Evolutionary conservation across 2,113 vertebrate species (phyloP).

Genomic region (Elgaria multicarinata): DNA sequence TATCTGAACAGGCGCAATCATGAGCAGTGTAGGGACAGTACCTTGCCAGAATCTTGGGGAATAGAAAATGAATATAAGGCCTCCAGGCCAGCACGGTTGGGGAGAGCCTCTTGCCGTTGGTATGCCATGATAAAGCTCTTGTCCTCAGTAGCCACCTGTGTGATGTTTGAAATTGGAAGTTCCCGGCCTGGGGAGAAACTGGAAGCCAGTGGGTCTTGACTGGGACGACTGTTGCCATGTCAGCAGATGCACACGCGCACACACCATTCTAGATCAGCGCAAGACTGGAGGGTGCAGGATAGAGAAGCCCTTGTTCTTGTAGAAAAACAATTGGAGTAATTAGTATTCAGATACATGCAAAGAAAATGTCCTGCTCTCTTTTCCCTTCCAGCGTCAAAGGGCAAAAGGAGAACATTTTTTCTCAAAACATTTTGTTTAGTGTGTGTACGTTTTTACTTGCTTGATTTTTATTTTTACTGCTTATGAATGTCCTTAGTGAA

Average conservation of each 20-base stretch:
- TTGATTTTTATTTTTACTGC: too few species aligned
- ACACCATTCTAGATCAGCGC: neutral
- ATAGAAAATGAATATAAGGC: neutral
- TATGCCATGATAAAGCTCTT: neutral
- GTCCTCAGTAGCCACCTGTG: neutral
- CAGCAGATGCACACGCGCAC: too few species aligned
- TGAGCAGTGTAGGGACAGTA: neutral
- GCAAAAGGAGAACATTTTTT: neutral
- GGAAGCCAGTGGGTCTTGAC: neutral
- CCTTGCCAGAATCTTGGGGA: neutral
- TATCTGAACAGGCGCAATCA: too few species aligned
- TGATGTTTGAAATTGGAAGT: neutral
- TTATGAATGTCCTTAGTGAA: conserved; percentile 25
- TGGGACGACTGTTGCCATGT: neutral
- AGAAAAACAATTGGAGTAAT: neutral
- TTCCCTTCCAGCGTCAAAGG: neutral
- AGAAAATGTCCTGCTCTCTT: too few species aligned
- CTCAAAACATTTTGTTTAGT: neutral
- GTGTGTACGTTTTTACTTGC: neutral
- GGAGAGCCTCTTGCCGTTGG: neutral
- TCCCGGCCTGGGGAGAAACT: too few species aligned
- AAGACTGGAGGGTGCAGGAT: neutral
- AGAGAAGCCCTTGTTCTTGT: neutral
- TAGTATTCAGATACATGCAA: neutral
- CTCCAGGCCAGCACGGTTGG: neutral